Evolutionary conservation across 2,888 invertebrate genomes (phyloP), one percentile per base, ranked within the genome.

Genomic region (Drosophila hamatofila): DNA sequence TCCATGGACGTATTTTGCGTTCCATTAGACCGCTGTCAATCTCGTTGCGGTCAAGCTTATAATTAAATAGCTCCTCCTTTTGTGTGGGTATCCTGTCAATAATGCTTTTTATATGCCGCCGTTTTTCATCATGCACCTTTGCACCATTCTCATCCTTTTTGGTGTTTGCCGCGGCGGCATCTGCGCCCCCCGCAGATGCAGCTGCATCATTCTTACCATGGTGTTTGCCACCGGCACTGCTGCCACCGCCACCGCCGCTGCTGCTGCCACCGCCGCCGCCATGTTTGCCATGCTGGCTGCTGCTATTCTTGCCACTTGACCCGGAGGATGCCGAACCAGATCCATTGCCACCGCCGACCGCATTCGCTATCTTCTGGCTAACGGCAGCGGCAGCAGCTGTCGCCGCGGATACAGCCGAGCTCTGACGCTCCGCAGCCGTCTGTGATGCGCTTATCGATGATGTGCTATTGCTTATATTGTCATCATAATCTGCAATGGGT

Each of bases 21-120:
- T 99, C 98, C 97, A 99, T 98, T 85, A 96, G 93, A 73, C 94
- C 93, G 93, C 94, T 94, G 91, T 96, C 95, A 94, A 95, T 95
- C 94, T 97, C 96, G 70, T 95, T 95, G 96, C 98, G 98, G 93
- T 99, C 98, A 59, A 99, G 95, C 86, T 96, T 96, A 93, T 97
- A 99, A 79, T 96, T 97, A 94, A 99, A 99, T 78, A 99, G 95
- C 89, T 98, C 98, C 75, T 97, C 97, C 94, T 99, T 99, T 92
- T 97, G 98, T 11, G 99, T 99, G 70, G 99, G 99, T 91, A 99
- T 99, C 94, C 97, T 97, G 93, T 99, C 99, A 91, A 99, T 99
- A 83, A 99, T 95, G 77, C 97, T 97, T 94, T 99, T 99, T 88
- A 99, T 98, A 93, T 98, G 96, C 90, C 97, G 97, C 65, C 98